Percentiles rank a stretch among this genome's conserved stretches.
These are phyloP conservation scores for Phortica magna DNA, from an alignment of 2,888 invertebrate genomes.

Conservation along the genomic window DNA sequence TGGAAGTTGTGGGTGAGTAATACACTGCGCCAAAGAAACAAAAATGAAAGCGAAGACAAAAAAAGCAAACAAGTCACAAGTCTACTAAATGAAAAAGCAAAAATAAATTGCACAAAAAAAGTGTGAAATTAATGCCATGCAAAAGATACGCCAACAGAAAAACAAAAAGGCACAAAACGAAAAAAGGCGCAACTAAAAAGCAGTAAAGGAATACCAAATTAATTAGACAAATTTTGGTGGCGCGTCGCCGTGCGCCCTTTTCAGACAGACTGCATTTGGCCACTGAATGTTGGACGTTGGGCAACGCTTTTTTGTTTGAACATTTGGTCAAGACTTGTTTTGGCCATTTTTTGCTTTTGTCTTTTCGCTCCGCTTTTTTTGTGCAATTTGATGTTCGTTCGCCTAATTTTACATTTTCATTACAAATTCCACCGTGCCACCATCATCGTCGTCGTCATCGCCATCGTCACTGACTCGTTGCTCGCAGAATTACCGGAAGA, in stretches of 20 bases:
- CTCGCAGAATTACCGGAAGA: slow-evolving; percentile 79
- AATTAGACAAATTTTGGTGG: slow-evolving; percentile 72
- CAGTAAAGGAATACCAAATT: slow-evolving; percentile 59
- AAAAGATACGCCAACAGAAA: slow-evolving; percentile 47
- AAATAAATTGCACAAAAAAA: slow-evolving; percentile 29
- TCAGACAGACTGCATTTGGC: neutral
- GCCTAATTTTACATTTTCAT: slow-evolving; percentile 65
- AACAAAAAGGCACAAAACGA: neutral
- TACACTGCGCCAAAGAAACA: slow-evolving; percentile 21
- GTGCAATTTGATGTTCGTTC: slow-evolving; percentile 46
- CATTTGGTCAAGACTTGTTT: slow-evolving; percentile 12
- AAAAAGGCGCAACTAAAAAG: slow-evolving; percentile 6
- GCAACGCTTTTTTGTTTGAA: neutral
- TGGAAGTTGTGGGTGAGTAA: slow-evolving; percentile 78
- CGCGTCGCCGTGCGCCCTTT: neutral
- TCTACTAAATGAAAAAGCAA: slow-evolving; percentile 30
- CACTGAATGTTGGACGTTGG: neutral
- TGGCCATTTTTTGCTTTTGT: slow-evolving; percentile 16
- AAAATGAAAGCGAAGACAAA: slow-evolving; percentile 22
- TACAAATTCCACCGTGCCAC: slow-evolving; percentile 35
- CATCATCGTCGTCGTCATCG: too few relatives aligned
- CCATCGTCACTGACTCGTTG: slow-evolving; percentile 34
- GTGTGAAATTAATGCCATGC: slow-evolving; percentile 46
- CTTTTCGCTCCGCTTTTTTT: slow-evolving; percentile 24
- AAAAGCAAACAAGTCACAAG: slow-evolving; percentile 38